Evolutionary conservation across 2,797 vertebrate species (phyloP), one percentile per base, ranked within the genome.

Genomic region (Stomatorhinus walkeri): DNA sequence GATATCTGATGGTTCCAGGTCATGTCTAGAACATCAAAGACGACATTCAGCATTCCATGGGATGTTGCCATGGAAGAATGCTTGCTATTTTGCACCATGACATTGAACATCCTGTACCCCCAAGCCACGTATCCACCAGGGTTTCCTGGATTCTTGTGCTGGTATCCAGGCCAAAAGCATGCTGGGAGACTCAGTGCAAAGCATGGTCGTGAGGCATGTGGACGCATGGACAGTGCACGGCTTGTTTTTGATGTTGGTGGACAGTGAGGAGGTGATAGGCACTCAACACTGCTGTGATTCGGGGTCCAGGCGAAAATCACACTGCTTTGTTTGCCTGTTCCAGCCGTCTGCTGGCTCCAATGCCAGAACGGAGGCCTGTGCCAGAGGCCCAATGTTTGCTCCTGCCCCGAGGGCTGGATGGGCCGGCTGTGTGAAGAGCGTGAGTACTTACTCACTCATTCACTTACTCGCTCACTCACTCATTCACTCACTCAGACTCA

Each of bases 381-480:
- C 89, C 97, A 97, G 92, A 95, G 97, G 89, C 98, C 98, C 14
- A 99, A 99, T 88, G 96, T 94, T 24, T 99, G 98, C 89, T 96
- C 97, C 0, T 99, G 98, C 89, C 97, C 96, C 0, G 96, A 98
- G 0, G 98, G 98, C 88, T 99, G 98, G 98, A 99, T 98, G 98
- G 98, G 98, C 14, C 96, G 96, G 48, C 96, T 98, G 19, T 99
- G 98, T 90, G 98, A 99, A 91, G 98, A 99, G 91, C 97, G 98
- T 99, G 92, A 90, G 98, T 98, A 91, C 87, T 22, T 16, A 19
- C 46, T 81, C 24, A 87, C 24, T 87, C 22, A 87, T 32, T 59
- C 32, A 5, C 52, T 56, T 32, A 36, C 10, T 59, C 10, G 1
- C 5, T 8, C 28, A 36, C 24, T 86, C 5, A n/a, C 84, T 7